Percentiles rank a stretch among this genome's conserved stretches.
Evolutionary conservation across 2,797 vertebrate species (phyloP).

Genomic region (Acestrorhynchus altus): DNA sequence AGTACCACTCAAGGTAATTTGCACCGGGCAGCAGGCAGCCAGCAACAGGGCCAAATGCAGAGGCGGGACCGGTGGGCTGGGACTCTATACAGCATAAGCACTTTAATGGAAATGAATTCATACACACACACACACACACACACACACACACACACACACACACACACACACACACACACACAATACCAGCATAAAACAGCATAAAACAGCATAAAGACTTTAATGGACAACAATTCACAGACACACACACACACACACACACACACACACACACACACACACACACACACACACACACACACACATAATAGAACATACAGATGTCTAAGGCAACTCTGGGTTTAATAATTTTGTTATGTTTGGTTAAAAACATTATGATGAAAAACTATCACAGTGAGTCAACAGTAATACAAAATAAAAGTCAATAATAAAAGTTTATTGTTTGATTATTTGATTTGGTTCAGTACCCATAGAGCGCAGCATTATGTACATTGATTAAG

Average conservation of each 20-base stretch:
- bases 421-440: too few relatives aligned
- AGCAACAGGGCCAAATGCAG: background rate
- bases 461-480: too few relatives aligned
- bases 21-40: conserved; percentile 24
- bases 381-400: too few relatives aligned
- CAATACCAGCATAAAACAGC: background rate
- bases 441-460: too few relatives aligned
- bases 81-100: conserved; percentile 2
- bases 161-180: background rate
- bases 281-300: background rate
- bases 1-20: conserved; percentile 43
- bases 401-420: too few relatives aligned
- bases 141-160: too few relatives aligned
- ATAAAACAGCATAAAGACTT: background rate
- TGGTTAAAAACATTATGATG: too few relatives aligned
- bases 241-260: background rate
- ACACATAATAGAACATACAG: too few relatives aligned
- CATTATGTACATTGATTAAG: too few relatives aligned
- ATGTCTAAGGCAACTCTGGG: too few relatives aligned
- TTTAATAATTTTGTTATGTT: too few relatives aligned
- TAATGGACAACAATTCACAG: background rate
- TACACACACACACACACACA: too few relatives aligned
- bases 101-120: conserved; percentile 30
- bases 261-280: background rate
- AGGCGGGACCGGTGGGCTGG: background rate